A percentile compares a stretch with the other conserved stretches of the same genome.
phyloP scores from a whole-genome alignment of 2,888 invertebrate species.

The Lottia gigantea region DNA sequence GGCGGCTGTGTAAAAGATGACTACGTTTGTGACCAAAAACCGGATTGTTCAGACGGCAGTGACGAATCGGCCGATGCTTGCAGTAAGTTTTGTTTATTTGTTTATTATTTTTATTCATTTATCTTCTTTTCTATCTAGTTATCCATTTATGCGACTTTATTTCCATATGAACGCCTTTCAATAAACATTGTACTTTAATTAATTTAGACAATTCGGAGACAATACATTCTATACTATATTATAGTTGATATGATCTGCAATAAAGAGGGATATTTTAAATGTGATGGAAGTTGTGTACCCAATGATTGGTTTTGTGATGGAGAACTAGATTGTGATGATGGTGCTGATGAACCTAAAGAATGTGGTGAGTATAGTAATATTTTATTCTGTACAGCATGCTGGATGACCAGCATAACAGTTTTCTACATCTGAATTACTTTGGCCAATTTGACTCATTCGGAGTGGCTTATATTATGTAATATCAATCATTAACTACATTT shows the following conservation, averaged over 20 bases:
- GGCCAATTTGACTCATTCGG: too few species aligned
- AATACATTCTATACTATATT: neutral
- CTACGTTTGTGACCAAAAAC: neutral
- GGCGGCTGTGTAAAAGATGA: neutral
- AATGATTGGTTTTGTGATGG: neutral
- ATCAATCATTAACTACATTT: too few species aligned
- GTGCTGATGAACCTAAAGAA: neutral
- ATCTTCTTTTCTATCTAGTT: too few species aligned
- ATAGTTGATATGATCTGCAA: neutral
- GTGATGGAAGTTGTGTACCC: constrained; percentile 5
- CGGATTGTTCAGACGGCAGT: neutral
- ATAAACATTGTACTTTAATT: too few species aligned
- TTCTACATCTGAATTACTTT: too few species aligned
- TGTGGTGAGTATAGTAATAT: neutral
- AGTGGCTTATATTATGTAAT: too few species aligned
- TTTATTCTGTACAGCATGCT: too few species aligned
- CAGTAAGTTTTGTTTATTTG: neutral
- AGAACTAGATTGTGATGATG: neutral
- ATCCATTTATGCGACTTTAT: too few species aligned
- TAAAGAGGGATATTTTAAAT: constrained; percentile 3
- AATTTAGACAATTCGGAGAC: too few species aligned
- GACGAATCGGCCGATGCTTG: neutral
- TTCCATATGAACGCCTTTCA: too few species aligned
- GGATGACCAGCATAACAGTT: too few species aligned
- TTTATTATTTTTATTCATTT: too few species aligned